Base-by-base conservation (phyloP, 2,797 vertebrate genomes). In the Sitta carolinensis region DNA sequence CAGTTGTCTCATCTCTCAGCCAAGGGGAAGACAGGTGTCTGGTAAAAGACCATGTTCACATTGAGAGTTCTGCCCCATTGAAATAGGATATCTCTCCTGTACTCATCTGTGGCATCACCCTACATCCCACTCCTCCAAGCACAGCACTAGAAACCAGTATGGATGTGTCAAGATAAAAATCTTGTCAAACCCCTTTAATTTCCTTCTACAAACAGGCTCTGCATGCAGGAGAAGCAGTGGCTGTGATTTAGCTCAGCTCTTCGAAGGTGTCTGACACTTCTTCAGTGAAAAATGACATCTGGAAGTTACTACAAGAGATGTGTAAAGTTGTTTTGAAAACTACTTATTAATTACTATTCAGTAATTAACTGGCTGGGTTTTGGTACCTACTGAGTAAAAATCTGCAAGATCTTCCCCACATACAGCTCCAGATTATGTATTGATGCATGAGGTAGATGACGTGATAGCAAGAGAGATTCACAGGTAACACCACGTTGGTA, bases 141-240 rank as follows among this genome's bases (percentile, higher is more conserved):
- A 51, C 16, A 47, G 50, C 21, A 57, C 66, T 4, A 78, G 50
- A 52, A 86, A 84, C 47, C 50, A 64, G 26, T 54, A 84, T 22
- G 26, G 73, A 78, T 63, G 42, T 61, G 42, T 68, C 42, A 78
- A 57, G 62, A 77, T 25, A 78, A 92, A 89, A 84, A 68, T 68
- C 80, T 68, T 47, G 32, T 64, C 66, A 90, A 94, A 84, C 1
- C 10, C 26, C 48, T 87, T 86, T 64, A 54, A 92, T 68, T 94
- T 86, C 74, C 32, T 90, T 84, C 58, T 68, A 36, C n/a, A 86
- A 90, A 63, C 40, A 80, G 48, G 40, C 21, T 91, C 43, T 55
- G 26, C 1, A 1, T 51, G 45, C 6, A 2, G 30, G 22, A 89
- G 48, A 80, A 80, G 27, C 6, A 4, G 52, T 45, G 78, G 57